Evolutionary conservation across 2,113 vertebrate genomes (phyloP), one percentile per base, ranked within the genome.

Genomic region (Andinoacara biseriatus): DNA sequence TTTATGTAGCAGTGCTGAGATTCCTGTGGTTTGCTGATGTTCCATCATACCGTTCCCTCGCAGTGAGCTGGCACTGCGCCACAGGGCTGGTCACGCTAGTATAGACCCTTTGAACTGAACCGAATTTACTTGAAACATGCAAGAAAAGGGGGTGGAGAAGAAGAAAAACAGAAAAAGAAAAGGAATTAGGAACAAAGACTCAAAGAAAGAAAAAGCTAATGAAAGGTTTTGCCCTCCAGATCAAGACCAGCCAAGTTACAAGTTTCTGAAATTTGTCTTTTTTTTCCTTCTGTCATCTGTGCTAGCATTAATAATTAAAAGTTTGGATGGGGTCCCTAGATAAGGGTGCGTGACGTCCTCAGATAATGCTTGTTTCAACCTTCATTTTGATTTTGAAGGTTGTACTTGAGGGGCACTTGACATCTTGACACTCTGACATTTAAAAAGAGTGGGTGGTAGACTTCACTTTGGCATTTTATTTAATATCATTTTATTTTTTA

Each of bases 31-130:
- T 89, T 81, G 83, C 88, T 85, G 87, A 89, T 90, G 89, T 90
- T 91, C 89, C 88, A 81, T 92, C 90, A 80, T 62, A 85, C 82
- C 43, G 81, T 88, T 92, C 77, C 40, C 46, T 88, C 52, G 80
- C 82, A 87, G 80, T 87, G 83, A 82, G 79, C 86, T 87, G 90
- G 80, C 83, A 75, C 85, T 74, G 80, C 63, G 72, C 94, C 93
- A 81, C 88, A 85, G 91, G 93, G 84, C 78, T 26, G 86, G 93
- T 91, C 92, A 92, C 76, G 90, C 93, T 93, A 90, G 88, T 93
- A 94, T 90, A 92, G 91, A 88, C 87, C 88, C 93, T 94, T 93
- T 93, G 92, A 94, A 93, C 90, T 91, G 83, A 92, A 84, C 84
- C 29, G 84, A 90, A 91, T 92, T 85, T 89, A 91, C 86, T 90